Evolutionary conservation across 2,113 vertebrate genomes (phyloP).

Genomic region (Hyperoodon ampullatus): DNA sequence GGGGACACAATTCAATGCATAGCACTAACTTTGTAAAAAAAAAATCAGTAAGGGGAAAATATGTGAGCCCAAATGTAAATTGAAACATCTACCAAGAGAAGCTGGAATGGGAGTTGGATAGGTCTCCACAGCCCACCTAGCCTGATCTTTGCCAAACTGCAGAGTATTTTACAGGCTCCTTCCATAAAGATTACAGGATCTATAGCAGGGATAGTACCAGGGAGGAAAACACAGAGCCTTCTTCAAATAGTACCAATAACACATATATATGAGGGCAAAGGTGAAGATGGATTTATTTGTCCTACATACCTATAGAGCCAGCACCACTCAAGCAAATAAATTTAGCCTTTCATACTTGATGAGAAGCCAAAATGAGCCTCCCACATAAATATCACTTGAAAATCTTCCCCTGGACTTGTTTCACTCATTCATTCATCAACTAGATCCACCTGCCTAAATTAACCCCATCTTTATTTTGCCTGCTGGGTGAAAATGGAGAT

Average conservation of each 20-base stretch:
- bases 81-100: not conserved
- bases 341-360: not conserved
- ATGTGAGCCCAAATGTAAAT: not conserved
- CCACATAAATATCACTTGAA: not conserved
- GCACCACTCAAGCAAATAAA: not conserved
- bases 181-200: not conserved
- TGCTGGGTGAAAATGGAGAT: not conserved
- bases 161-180: not conserved
- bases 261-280: not conserved
- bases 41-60: not conserved
- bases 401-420: not conserved
- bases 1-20: not conserved
- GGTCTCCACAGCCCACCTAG: not conserved
- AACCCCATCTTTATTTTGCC: constrained; percentile 9
- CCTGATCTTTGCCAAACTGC: not conserved
- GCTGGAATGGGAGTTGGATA: not conserved
- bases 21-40: not conserved
- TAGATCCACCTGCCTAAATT: not conserved
- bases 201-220: not conserved
- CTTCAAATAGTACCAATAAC: not conserved
- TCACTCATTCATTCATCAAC: not conserved
- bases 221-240: not conserved
- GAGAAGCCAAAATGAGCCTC: constrained; percentile 5
- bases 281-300: not conserved
- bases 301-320: not conserved